These are phyloP conservation scores for Sebastes melanostomus DNA, from an alignment of 2,797 vertebrate genomes.

Conservation along the genomic window DNA sequence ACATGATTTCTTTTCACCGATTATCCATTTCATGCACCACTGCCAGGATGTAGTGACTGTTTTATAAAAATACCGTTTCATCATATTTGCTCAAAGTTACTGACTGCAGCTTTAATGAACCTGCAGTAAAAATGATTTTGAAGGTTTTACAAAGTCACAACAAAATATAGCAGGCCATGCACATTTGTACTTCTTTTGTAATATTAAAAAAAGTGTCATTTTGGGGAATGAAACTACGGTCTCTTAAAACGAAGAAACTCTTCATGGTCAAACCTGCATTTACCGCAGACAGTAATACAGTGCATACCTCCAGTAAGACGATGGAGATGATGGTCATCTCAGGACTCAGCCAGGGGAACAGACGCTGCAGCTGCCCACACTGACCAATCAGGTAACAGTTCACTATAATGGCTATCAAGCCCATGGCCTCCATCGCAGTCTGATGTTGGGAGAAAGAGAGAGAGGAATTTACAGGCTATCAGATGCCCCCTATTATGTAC, in stretches of 20 bases:
- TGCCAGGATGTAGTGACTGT: too few relatives aligned
- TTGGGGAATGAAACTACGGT: not conserved
- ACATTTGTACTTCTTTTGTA: not conserved
- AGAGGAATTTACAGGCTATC: not conserved
- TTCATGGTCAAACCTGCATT: not conserved
- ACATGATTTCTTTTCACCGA: too few relatives aligned
- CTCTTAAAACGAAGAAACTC: not conserved
- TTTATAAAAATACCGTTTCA: too few relatives aligned
- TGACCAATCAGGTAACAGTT: slow-evolving; percentile 98
- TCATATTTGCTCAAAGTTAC: too few relatives aligned
- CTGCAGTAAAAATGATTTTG: not conserved
- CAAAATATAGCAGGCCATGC: slow-evolving; percentile 43
- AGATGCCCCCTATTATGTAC: not conserved
- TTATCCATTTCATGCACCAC: too few relatives aligned
- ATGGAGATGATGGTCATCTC: slow-evolving; percentile 95
- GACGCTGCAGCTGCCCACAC: slow-evolving; percentile 94
- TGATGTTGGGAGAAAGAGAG: slow-evolving; percentile 58
- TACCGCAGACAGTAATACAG: not conserved
- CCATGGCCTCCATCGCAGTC: slow-evolving; percentile 98
- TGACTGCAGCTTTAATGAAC: not conserved
- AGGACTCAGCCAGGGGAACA: slow-evolving; percentile 95
- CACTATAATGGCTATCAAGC: slow-evolving; percentile 93
- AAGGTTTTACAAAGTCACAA: slow-evolving; percentile 19
- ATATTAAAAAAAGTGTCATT: not conserved
- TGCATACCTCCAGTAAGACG: slow-evolving; percentile 92